Evolutionary conservation across 2,888 invertebrate species (phyloP).

Genomic region (Hetaerina titia): DNA sequence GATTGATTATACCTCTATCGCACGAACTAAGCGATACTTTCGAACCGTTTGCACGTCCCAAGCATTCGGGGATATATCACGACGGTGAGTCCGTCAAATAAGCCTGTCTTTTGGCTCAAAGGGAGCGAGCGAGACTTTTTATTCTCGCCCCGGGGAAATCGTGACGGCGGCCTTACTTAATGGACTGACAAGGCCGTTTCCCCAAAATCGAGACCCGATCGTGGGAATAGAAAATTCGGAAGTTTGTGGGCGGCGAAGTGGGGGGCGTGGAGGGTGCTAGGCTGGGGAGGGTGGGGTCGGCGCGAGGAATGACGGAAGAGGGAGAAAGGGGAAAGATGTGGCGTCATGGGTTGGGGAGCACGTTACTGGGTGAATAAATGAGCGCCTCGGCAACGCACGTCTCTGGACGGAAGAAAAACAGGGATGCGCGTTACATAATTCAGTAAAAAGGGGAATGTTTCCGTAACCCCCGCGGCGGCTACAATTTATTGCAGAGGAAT

Average conservation of each 20-base stretch:
- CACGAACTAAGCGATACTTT: background rate
- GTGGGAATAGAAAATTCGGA: conserved; percentile 4
- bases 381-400: background rate
- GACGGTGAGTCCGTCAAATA: background rate
- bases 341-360: background rate
- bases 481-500: too few species aligned
- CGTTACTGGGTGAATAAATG: background rate
- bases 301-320: too few species aligned
- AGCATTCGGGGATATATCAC: background rate
- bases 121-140: background rate
- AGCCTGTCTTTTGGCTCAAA: background rate
- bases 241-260: background rate
- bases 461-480: too few species aligned
- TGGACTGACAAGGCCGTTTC: conserved; percentile 29
- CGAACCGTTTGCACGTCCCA: background rate
- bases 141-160: background rate
- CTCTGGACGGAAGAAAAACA: background rate
- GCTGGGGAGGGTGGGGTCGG: background rate
- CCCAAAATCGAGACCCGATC: conserved; percentile 4
- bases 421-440: background rate
- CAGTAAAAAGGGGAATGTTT: background rate
- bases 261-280: background rate
- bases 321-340: background rate
- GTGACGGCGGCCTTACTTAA: conserved; percentile 14
- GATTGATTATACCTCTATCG: background rate